Evolutionary conservation across 2,888 invertebrate species (phyloP).

Genomic region (Cephus pulcher): DNA sequence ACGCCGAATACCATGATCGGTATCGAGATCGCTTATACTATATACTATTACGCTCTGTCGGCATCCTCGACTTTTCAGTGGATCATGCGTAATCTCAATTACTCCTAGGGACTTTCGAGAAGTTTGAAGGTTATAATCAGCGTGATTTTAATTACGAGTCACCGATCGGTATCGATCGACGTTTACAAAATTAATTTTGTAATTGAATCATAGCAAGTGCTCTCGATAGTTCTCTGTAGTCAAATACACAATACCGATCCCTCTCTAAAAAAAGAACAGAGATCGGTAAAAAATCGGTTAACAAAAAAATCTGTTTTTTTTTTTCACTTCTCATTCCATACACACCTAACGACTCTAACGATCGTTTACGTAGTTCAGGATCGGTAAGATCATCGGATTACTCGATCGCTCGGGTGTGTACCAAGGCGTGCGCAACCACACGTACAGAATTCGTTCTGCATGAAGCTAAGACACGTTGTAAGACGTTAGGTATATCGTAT

Average conservation of each 20-base stretch:
- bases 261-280: neutral
- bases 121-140: neutral
- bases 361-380: neutral
- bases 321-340: neutral
- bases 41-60: neutral
- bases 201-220: neutral
- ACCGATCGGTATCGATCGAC: neutral
- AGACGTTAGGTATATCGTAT: slow-evolving; percentile 43
- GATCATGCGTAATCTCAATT: neutral
- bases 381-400: neutral
- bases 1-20: neutral
- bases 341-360: neutral
- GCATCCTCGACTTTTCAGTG: neutral
- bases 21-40: neutral
- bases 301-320: no score
- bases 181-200: neutral
- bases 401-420: slow-evolving; percentile 58
- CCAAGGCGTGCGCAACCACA: slow-evolving; percentile 56
- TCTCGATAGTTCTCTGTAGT: neutral
- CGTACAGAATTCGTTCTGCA: slow-evolving; percentile 61
- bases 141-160: neutral
- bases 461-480: slow-evolving; percentile 49
- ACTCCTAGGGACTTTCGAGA: neutral
- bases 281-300: neutral
- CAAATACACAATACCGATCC: neutral